A percentile compares a stretch with the other conserved stretches of the same genome.
Evolutionary conservation across 1,140 invertebrate species (phyloP).

Genomic region (Aporrectodea caliginosa): DNA sequence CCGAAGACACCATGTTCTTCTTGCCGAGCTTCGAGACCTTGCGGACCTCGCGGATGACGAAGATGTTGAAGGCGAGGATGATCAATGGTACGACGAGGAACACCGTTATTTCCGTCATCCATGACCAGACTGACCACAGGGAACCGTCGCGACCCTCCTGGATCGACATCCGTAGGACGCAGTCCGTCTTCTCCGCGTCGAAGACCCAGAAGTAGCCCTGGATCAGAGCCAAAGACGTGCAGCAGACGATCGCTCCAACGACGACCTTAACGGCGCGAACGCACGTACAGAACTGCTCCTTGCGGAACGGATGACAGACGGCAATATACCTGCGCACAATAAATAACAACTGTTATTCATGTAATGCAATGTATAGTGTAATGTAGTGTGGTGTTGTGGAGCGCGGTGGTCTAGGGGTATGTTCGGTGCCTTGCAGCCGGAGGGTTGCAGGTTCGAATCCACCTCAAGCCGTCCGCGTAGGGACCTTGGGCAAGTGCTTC

Average conservation of each 20-base stretch:
- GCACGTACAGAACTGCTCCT: conserved; percentile 75
- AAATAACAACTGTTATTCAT: conserved; percentile 55
- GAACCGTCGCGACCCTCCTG: conserved; percentile 11
- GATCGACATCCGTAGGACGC: conserved; percentile 23
- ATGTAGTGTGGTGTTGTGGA: neutral
- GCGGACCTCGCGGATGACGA: conserved; percentile 49
- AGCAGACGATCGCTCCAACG: conserved; percentile 28
- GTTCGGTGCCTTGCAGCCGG: neutral
- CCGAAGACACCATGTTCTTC: neutral
- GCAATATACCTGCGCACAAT: conserved; percentile 80
- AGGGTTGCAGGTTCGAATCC: too few relatives aligned
- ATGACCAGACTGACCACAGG: conserved; percentile 46
- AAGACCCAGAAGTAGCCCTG: conserved; percentile 53
- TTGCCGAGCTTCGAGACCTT: neutral
- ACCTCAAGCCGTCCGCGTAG: too few relatives aligned
- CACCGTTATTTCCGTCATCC: conserved; percentile 45
- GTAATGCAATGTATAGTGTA: neutral
- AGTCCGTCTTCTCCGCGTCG: conserved; percentile 30
- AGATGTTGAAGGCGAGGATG: conserved; percentile 49
- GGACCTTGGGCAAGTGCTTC: too few relatives aligned
- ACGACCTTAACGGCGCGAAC: conserved; percentile 67
- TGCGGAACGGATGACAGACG: conserved; percentile 69
- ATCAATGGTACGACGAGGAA: conserved; percentile 46
- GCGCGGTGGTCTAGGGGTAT: neutral
- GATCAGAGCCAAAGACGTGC: conserved; percentile 38